Conservation (phyloP, 23 tunicate genomes). For the Halocynthia aurantium region DNA sequence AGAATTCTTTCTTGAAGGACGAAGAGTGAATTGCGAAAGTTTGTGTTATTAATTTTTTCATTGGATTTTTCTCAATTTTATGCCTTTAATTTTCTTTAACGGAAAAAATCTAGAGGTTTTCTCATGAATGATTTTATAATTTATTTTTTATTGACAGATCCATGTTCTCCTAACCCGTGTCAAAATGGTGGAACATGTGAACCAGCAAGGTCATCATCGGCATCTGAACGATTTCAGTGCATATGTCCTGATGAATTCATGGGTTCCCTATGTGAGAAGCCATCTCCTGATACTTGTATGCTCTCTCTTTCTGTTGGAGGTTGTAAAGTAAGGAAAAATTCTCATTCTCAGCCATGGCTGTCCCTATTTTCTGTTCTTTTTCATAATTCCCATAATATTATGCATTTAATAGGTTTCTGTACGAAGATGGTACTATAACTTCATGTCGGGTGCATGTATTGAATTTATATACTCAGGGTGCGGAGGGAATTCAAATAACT, state of each 20-base stretch:
- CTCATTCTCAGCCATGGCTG: background rate
- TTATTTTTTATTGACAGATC: slow-evolving; percentile 25
- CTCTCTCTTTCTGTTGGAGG: slow-evolving; percentile 36
- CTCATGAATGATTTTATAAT: too few relatives aligned
- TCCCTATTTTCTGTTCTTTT: background rate
- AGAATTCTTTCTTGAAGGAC: slow-evolving; percentile 51
- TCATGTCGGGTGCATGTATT: slow-evolving; percentile 32
- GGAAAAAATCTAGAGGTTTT: too few relatives aligned
- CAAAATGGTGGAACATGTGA: slow-evolving; percentile 66
- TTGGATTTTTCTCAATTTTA: background rate
- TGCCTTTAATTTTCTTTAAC: background rate
- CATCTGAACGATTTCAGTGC: slow-evolving; percentile 65
- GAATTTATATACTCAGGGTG: slow-evolving; percentile 65
- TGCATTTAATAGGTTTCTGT: slow-evolving; percentile 28
- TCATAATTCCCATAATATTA: background rate
- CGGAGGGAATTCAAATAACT: slow-evolving; percentile 77
- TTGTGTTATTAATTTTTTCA: background rate
- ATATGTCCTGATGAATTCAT: slow-evolving; percentile 38
- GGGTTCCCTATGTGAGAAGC: slow-evolving; percentile 67
- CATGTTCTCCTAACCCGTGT: slow-evolving; percentile 73
- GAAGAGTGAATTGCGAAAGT: slow-evolving; percentile 85
- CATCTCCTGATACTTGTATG: slow-evolving; percentile 55
- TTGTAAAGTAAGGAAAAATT: slow-evolving; percentile 41
- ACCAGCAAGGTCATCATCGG: slow-evolving; percentile 52
- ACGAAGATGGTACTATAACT: slow-evolving; percentile 53